Conservation (phyloP, 53 echinoderm and acorn worm genomes). For the Zoroaster sp. region DNA sequence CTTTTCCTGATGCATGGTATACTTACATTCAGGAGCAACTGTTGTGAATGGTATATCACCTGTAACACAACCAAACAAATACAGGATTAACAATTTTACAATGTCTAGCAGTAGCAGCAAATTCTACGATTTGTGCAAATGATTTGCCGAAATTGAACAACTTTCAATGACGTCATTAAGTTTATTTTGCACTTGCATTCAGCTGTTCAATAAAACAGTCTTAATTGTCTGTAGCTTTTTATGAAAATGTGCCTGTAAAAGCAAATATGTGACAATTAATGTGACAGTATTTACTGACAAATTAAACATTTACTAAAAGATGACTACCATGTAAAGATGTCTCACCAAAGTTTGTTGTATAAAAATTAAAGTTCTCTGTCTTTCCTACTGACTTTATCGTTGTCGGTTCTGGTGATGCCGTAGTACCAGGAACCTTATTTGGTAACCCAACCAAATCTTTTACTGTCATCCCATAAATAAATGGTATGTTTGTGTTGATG, state of each 20-base stretch:
- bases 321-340: background rate
- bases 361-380: background rate
- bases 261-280: too few relatives aligned
- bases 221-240: too few relatives aligned
- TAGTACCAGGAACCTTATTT: background rate
- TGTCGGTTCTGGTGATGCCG: background rate
- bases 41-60: slow-evolving; percentile 36
- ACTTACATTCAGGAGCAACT: slow-evolving; percentile 32
- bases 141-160: too few relatives aligned
- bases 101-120: too few relatives aligned
- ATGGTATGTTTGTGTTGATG: background rate
- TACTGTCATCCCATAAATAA: background rate
- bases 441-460: background rate
- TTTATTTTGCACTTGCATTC: too few relatives aligned
- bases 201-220: too few relatives aligned
- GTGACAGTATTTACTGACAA: too few relatives aligned
- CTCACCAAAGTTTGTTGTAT: background rate
- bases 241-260: too few relatives aligned
- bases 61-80: background rate
- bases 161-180: too few relatives aligned
- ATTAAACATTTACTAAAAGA: background rate
- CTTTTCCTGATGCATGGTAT: background rate
- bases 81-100: background rate
- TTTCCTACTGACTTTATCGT: background rate
- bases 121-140: too few relatives aligned